Evolutionary conservation across 1,140 invertebrate genomes (phyloP), one percentile per base, ranked within the genome.

Genomic region (Epicauta chinensis): DNA sequence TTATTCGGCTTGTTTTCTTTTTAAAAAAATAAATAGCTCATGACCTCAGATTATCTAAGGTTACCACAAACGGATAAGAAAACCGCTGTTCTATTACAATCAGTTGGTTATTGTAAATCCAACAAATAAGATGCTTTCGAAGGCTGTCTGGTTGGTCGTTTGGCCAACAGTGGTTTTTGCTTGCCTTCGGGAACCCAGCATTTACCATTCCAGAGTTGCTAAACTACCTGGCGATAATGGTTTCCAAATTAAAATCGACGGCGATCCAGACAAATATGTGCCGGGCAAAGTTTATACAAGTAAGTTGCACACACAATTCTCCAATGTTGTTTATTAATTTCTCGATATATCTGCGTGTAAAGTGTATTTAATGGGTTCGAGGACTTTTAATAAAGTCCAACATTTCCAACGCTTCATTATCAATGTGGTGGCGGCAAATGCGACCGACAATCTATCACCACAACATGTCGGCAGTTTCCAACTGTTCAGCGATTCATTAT

Each of bases 331-430:
- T 14, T 14, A 9, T 11, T 6, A 38, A 10, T 14, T 38, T 6
- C 6, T 11, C 9, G n/a, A 36, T 36, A 4, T 36, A 3, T 39
- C 16, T 13, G 3, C 2, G 1, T 16, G 9, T n/a, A 14, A 15
- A 89, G 87, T 89, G 46, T 83, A 82, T n/a, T 70, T 91, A 52
- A 77, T 84, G 65, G 89, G 87, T 0, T 79, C 84, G 5, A 76
- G 80, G 38, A 84, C 82, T 0, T 81, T 87, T 56, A 77, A 81
- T 40, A 49, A 48, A 37, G 9, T 60, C 0, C 85, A 91, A 64
- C 83, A 89, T 61, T 94, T 94, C 66, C 83, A 79, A 0, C 77
- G 84, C 35, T 95, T 94, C 69, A 82, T 85, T 6, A 75, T 95
- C n/a, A 79, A 81, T n/a, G 80, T 84, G 15, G 82, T 86, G 63